Base-by-base conservation (phyloP, 2,888 invertebrate genomes). In the Camponotus fellah region DNA sequence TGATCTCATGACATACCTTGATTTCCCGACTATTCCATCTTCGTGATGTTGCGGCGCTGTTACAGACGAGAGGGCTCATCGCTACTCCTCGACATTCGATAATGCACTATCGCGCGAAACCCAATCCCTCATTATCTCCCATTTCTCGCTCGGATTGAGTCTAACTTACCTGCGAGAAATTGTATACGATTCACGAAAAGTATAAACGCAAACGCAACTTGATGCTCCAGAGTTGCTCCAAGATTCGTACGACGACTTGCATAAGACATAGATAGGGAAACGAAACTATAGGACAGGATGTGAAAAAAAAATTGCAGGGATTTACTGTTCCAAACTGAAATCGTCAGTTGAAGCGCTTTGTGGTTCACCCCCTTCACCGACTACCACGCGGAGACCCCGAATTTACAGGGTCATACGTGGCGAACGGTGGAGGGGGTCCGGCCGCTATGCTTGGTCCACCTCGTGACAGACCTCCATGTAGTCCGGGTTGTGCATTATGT, bases 391-490 rank as follows among this genome's bases (percentile, higher is more conserved):
- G 72, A 68, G 83, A 91, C 85, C 86, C 79, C 86, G 82, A 79
- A 86, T 88, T 93, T 92, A 94, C 87, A 93, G 90, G 86, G 94
- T 94, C 94, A 94, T 94, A 85, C 94, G 93, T 83, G 94, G 93
- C 86, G 94, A 94, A 87, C 94, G 94, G 92, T 94, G 94, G 91
- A 93, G 94, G 92, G 94, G 93, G 92, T 94, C 93, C 83, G 93
- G 92, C 88, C 93, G 94, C 93, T 94, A 95, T 94, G 94, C 92
- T 90, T 93, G 94, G 87, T 97, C 98, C 94, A 98, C 96, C 95
- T 99, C 99, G 95, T 99, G 99, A 95, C 98, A 98, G 87, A 99
- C 98, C 95, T 99, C 99, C 97, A 99, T 98, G 96, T 98, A 99
- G 95, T 98, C 98, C n/a, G 98, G 98, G 95, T 98, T 97, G 93